These are phyloP conservation scores for Liopterus haemorrhoidalis DNA, from an alignment of 2,888 invertebrate genomes.

Conservation along the genomic window DNA sequence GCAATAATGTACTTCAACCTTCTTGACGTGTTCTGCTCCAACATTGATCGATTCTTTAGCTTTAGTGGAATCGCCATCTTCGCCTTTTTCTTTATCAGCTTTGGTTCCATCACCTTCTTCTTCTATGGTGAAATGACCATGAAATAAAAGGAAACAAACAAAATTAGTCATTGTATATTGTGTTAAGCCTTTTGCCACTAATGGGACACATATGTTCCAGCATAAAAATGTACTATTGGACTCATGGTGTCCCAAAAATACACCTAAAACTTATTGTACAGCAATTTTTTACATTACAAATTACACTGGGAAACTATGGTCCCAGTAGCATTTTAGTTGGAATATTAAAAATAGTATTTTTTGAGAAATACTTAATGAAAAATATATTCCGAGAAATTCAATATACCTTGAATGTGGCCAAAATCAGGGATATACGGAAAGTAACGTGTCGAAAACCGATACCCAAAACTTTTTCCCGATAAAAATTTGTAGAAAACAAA, in stretches of 20 bases:
- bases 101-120: constrained; percentile 50
- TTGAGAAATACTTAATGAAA: too few relatives aligned
- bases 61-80: constrained; percentile 46
- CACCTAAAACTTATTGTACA: constrained; percentile 3
- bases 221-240: too few relatives aligned
- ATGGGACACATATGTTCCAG: too few relatives aligned
- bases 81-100: constrained; percentile 43
- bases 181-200: background rate
- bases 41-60: constrained; percentile 65
- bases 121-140: constrained; percentile 47
- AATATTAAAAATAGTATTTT: too few relatives aligned
- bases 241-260: constrained; percentile 1
- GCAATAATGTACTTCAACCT: constrained; percentile 73
- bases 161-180: background rate
- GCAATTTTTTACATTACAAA: constrained; percentile 24
- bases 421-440: too few relatives aligned
- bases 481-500: too few relatives aligned
- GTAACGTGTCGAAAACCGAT: too few relatives aligned
- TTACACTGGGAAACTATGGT: too few relatives aligned
- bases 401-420: too few relatives aligned
- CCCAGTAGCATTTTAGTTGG: too few relatives aligned
- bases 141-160: constrained; percentile 13
- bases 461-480: too few relatives aligned
- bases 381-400: too few relatives aligned
- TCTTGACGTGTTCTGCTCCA: constrained; percentile 71